Base-by-base conservation (phyloP, 2,888 invertebrate species). In the Caenorhabditis japonica region DNA sequence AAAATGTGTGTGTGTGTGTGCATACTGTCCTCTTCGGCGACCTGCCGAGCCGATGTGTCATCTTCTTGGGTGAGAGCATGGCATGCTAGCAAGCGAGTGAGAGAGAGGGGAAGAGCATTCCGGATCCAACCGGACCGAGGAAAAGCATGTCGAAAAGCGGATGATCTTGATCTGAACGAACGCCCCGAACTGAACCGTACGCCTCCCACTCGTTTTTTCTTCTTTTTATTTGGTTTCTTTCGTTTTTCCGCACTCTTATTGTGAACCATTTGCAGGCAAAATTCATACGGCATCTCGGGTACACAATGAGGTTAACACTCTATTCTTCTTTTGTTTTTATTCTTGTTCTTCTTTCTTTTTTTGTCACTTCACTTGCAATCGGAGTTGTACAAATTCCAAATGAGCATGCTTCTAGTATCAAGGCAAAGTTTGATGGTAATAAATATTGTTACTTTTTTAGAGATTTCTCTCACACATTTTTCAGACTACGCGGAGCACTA, bases 401-500 rank as follows among this genome's bases (percentile, higher is more conserved):
- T 61, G 68, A 72, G 19, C 72, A 69, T 38, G 79, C 77, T 15
- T 36, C 71, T 3, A 72, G 55, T 47, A 69, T 66, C 36, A 82
- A 82, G 53, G 66, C 74, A 15, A 75, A 79, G 44, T 82, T 78
- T 60, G 82, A 80, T 64, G 78, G 80, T 78, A 27, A 59, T 38
- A n/a, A n/a, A n/a, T n/a, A n/a, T 17, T n/a, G n/a, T n/a, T n/a
- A n/a, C n/a, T n/a, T n/a, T n/a, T n/a, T n/a, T n/a, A n/a, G n/a
- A n/a, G n/a, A n/a, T n/a, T n/a, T n/a, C n/a, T n/a, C n/a, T n/a
- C n/a, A 30, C 30, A 7, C 30, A 7, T 30, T 13, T 73, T 82
- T 43, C 66, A 85, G 86, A 81, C 44, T 82, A 80, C 61, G 79
- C 85, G 5, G 83, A 83, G 27, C 79, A 80, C 23, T 86, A 79